Evolutionary conservation across 2,113 vertebrate genomes (phyloP).

Genomic region (Ictidomys tridecemlineatus): DNA sequence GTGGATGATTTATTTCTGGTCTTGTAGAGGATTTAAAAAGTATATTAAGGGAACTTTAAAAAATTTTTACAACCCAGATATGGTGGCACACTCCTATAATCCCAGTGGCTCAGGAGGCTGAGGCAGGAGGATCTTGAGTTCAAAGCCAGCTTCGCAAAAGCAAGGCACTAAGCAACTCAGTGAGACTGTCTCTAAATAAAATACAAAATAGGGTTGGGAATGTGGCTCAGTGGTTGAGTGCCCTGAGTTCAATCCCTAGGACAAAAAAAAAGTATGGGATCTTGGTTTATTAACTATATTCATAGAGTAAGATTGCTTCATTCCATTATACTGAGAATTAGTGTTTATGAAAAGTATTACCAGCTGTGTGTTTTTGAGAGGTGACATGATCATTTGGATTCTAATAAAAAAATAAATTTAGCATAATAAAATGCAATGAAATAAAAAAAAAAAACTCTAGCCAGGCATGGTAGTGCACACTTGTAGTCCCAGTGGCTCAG

Average conservation of each 20-base stretch:
- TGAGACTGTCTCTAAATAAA: too few species aligned
- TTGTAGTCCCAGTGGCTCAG: too few species aligned
- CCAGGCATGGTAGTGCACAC: background rate
- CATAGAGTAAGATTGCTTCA: background rate
- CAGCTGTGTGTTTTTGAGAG: background rate
- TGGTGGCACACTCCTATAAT: background rate
- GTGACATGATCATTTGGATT: background rate
- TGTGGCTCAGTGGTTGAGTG: too few species aligned
- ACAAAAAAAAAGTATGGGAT: too few species aligned
- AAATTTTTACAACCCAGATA: background rate
- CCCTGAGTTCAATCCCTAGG: too few species aligned
- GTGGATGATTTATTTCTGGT: background rate
- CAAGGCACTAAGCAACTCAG: too few species aligned
- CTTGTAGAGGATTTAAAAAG: slow-evolving; percentile 10
- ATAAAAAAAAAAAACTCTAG: background rate
- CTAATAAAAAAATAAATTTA: background rate
- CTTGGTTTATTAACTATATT: background rate
- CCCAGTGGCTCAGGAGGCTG: too few species aligned
- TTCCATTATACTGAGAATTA: background rate
- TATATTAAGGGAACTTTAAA: background rate
- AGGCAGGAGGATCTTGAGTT: too few species aligned
- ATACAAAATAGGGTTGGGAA: too few species aligned
- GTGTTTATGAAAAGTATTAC: background rate
- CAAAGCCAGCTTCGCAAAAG: too few species aligned
- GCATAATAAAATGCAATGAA: background rate